Evolutionary conservation across 2,797 vertebrate genomes (phyloP).

Genomic region (Cetoscarus ocellatus): DNA sequence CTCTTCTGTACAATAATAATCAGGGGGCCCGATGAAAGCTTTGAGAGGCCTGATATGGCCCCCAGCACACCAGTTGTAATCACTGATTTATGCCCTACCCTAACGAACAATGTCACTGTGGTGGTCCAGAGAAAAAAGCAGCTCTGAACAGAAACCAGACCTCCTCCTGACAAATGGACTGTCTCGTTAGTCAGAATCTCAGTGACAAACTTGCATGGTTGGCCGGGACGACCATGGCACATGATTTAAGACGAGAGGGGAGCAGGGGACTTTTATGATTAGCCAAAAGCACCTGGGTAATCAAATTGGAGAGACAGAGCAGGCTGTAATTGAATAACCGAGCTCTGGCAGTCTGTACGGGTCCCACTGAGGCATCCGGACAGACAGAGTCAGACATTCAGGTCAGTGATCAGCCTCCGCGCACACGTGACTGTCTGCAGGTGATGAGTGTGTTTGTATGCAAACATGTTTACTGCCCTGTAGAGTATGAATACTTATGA

Average conservation of each 20-base stretch:
- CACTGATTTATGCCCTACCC: conserved; percentile 3
- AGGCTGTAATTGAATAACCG: conserved; percentile 66
- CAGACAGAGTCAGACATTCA: conserved; percentile 1
- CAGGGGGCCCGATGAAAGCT: too few species aligned
- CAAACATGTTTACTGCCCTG: conserved; percentile 4
- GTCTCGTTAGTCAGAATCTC: conserved; percentile 45
- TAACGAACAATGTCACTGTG: neutral
- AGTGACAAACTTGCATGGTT: conserved; percentile 37
- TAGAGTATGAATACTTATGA: neutral
- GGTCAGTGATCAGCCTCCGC: conserved; percentile 16
- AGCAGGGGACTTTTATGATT: conserved; percentile 44
- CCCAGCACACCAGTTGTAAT: neutral
- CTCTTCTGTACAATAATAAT: too few species aligned
- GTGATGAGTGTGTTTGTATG: conserved; percentile 10
- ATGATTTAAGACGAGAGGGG: conserved; percentile 44
- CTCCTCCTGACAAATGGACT: conserved; percentile 53
- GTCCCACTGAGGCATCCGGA: conserved; percentile 12
- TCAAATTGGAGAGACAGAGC: conserved; percentile 67
- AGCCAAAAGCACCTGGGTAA: conserved; percentile 64
- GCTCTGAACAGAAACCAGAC: conserved; percentile 43
- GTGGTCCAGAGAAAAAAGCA: neutral
- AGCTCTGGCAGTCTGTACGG: conserved; percentile 26
- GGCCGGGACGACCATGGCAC: conserved; percentile 21
- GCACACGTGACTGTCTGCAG: conserved; percentile 18
- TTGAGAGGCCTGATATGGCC: too few species aligned